phyloP scores from a whole-genome alignment of 2,888 invertebrate genomes.

The Leptinotarsa tumamoca region DNA sequence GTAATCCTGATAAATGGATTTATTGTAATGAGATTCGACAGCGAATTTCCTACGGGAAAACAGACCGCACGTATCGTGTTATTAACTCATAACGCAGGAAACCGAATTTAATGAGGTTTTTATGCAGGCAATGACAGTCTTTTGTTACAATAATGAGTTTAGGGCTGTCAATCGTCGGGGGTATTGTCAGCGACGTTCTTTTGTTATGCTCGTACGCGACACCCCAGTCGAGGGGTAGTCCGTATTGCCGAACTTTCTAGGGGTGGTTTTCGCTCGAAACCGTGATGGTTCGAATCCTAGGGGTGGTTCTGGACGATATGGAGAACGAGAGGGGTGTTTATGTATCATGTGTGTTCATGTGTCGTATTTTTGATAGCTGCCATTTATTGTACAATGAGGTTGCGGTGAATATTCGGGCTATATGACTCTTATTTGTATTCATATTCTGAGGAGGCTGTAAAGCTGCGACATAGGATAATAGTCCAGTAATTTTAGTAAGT shows the following conservation, averaged over 20 bases:
- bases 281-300: constrained; percentile 42
- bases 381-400: constrained; percentile 46
- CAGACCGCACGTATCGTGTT: constrained; percentile 56
- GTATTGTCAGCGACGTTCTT: constrained; percentile 57
- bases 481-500: too few species aligned
- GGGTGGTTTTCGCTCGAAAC: constrained; percentile 44
- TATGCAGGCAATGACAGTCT: constrained; percentile 67
- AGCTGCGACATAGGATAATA: background rate
- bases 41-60: constrained; percentile 50
- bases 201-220: constrained; percentile 45
- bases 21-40: constrained; percentile 16
- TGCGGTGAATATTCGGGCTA: constrained; percentile 41
- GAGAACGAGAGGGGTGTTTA: constrained; percentile 38
- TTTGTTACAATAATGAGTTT: constrained; percentile 68
- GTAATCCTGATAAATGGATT: constrained; percentile 13
- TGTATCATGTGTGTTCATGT: constrained; percentile 42
- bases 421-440: constrained; percentile 32
- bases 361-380: constrained; percentile 48
- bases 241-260: constrained; percentile 44
- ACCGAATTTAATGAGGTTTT: constrained; percentile 66
- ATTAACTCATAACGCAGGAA: constrained; percentile 62
- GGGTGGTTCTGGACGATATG: constrained; percentile 43
- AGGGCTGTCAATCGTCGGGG: constrained; percentile 65
- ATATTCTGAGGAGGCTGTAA: constrained; percentile 23
- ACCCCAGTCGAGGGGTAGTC: constrained; percentile 32